phyloP scores from a whole-genome alignment of 2,113 vertebrate species.

The Larimichthys crocea region DNA sequence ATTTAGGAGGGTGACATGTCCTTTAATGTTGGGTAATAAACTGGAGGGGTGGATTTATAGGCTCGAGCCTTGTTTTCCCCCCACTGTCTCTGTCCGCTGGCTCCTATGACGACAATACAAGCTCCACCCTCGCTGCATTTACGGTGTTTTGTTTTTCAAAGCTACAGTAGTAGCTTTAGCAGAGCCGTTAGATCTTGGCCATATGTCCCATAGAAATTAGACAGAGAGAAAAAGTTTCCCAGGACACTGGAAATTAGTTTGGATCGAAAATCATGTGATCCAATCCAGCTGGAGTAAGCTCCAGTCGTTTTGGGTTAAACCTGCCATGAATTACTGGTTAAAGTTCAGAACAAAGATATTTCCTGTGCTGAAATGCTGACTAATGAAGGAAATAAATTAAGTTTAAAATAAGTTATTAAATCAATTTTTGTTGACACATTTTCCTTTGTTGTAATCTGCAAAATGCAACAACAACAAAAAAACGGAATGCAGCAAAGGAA shows the following conservation, averaged over 20 bases:
- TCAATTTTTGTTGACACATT: neutral
- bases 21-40: conserved; percentile 80
- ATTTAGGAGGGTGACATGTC: conserved; percentile 80
- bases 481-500: conserved; percentile 13
- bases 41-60: conserved; percentile 76
- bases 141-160: conserved; percentile 44
- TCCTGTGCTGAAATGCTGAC: conserved; percentile 4
- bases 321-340: conserved; percentile 3
- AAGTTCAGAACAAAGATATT: conserved; percentile 1
- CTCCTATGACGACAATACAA: conserved; percentile 57
- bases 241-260: neutral
- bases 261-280: neutral
- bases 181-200: neutral
- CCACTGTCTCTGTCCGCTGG: conserved; percentile 55
- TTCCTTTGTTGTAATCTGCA: neutral
- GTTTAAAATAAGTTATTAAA: neutral
- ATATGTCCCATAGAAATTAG: neutral
- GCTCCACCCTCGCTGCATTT: conserved; percentile 45
- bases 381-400: neutral
- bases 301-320: conserved; percentile 14
- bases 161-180: conserved; percentile 12
- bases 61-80: conserved; percentile 55
- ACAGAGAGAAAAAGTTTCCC: conserved; percentile 5
- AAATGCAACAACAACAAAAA: neutral
- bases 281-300: conserved; percentile 3